Conservation (phyloP, 2,113 vertebrate genomes). For the Meleagris gallopavo region DNA sequence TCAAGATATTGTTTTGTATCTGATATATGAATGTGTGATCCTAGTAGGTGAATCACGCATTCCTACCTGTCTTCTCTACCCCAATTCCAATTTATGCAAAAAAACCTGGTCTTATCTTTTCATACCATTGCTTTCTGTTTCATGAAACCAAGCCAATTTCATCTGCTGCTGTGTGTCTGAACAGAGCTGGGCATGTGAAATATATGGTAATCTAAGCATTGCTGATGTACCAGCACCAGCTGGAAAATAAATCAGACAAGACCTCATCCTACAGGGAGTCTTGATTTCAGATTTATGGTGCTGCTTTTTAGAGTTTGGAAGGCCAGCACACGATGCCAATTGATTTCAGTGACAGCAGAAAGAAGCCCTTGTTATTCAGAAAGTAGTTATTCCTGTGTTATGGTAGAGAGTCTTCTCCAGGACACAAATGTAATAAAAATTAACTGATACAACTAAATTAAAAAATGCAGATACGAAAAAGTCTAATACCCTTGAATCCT, state of each 20-base stretch:
- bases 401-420: neutral
- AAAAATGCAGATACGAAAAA: neutral
- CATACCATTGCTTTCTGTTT: too few species aligned
- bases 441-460: neutral
- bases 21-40: too few species aligned
- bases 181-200: neutral
- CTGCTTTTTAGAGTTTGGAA: neutral
- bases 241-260: slow-evolving; percentile 33
- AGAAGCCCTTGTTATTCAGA: neutral
- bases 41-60: too few species aligned
- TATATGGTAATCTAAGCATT: neutral
- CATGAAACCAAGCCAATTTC: too few species aligned
- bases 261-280: neutral
- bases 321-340: neutral
- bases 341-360: neutral
- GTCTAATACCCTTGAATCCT: neutral
- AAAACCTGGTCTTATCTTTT: too few species aligned
- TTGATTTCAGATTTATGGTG: slow-evolving; percentile 19
- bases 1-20: too few species aligned
- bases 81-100: too few species aligned
- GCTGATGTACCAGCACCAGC: neutral
- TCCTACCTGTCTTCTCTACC: too few species aligned
- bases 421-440: neutral
- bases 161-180: neutral
- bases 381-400: neutral